These are phyloP conservation scores for Aegithalos caudatus DNA, from an alignment of 2,113 vertebrate species.

Conservation along the genomic window DNA sequence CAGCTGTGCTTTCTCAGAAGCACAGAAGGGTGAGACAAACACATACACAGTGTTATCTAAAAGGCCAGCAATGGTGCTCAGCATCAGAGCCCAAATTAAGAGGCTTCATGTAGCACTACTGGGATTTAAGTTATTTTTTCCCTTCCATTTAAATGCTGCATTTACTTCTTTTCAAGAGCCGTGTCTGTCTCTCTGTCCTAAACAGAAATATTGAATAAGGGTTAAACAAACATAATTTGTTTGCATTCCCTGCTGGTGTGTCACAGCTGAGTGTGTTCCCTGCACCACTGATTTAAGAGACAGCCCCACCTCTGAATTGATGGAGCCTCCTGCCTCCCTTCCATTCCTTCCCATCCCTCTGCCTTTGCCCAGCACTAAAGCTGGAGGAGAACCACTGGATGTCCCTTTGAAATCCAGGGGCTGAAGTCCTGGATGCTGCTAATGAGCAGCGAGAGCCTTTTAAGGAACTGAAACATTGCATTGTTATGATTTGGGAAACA, in stretches of 20 bases:
- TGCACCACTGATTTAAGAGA: neutral
- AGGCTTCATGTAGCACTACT: neutral
- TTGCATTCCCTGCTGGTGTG: neutral
- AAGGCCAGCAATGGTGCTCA: neutral
- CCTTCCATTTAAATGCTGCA: fast-evolving
- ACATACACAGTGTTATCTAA: fast-evolving
- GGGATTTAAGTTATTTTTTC: neutral
- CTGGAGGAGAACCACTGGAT: neutral
- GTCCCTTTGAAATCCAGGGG: neutral
- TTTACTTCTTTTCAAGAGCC: neutral
- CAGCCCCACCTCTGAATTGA: neutral
- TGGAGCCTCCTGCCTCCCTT: neutral
- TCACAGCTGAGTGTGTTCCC: neutral
- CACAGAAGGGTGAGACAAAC: neutral
- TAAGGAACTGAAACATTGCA: neutral
- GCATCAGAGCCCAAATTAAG: neutral
- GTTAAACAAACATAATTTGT: neutral
- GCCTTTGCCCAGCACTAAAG: neutral
- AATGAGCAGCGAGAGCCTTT: neutral
- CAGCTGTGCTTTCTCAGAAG: neutral
- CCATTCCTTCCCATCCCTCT: neutral
- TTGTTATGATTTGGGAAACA: constrained; percentile 35
- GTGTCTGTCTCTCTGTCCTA: neutral
- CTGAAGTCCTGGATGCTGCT: neutral
- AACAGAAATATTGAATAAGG: neutral